phyloP scores from a whole-genome alignment of 2,797 vertebrate species.

The Darevskia nairensis region DNA sequence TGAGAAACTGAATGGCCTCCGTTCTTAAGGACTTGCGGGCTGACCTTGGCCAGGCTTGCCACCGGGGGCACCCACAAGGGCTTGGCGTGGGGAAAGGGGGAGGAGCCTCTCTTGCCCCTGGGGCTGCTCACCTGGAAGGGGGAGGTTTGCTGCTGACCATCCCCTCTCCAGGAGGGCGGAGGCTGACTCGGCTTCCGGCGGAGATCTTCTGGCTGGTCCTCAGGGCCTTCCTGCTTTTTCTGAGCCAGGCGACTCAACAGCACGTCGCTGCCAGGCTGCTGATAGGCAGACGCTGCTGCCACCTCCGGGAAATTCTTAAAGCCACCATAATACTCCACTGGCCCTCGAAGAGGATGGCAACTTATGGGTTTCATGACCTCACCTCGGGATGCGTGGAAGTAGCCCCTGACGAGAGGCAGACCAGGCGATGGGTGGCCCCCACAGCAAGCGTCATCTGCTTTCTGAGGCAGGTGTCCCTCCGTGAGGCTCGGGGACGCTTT shows the following conservation, averaged over 20 bases:
- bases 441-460: constrained; percentile 48
- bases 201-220: constrained; percentile 74
- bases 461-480: constrained; percentile 53
- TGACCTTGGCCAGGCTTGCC: constrained; percentile 79
- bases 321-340: constrained; percentile 65
- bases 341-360: constrained; percentile 53
- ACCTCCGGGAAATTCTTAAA: constrained; percentile 67
- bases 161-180: constrained; percentile 62
- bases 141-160: constrained; percentile 46
- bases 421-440: constrained; percentile 66
- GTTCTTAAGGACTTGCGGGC: constrained; percentile 65
- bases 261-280: neutral
- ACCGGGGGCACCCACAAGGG: constrained; percentile 80
- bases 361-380: constrained; percentile 60
- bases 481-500: constrained; percentile 69
- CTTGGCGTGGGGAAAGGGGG: constrained; percentile 54
- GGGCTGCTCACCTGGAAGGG: constrained; percentile 60
- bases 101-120: constrained; percentile 22
- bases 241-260: neutral
- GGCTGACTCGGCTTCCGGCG: constrained; percentile 38
- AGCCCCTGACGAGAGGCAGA: constrained; percentile 75
- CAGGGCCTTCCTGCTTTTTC: constrained; percentile 60
- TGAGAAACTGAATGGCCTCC: constrained; percentile 32
- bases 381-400: constrained; percentile 63
- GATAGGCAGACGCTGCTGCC: neutral